Evolutionary conservation across 2,797 vertebrate species (phyloP).

Genomic region (Phaenicophaeus curvirostris): DNA sequence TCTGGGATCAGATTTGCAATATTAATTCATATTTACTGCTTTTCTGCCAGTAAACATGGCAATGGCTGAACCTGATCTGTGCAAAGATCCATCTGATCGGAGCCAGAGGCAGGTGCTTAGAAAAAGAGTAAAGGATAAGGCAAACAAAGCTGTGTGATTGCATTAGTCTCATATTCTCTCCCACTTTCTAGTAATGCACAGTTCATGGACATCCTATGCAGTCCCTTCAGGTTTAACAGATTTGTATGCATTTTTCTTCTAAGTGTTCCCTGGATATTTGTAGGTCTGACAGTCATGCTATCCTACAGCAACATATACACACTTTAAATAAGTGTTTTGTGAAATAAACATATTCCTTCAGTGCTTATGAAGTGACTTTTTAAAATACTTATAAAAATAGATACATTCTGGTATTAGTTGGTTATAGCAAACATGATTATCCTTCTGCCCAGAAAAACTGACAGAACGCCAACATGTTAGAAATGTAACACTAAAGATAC

Average conservation of each 20-base stretch:
- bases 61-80: background rate
- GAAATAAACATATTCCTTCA: background rate
- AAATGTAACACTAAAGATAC: background rate
- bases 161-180: background rate
- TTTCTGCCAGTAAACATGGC: background rate
- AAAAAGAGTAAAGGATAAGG: background rate
- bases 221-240: background rate
- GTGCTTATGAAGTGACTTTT: background rate
- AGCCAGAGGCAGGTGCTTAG: background rate
- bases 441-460: background rate
- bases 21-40: background rate
- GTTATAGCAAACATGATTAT: background rate
- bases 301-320: background rate
- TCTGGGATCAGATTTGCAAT: background rate
- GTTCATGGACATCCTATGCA: background rate
- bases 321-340: background rate
- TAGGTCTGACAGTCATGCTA: background rate
- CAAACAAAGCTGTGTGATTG: background rate
- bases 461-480: rapidly evolving
- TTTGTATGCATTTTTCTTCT: background rate
- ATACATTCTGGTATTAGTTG: background rate
- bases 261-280: background rate
- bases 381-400: background rate
- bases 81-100: background rate
- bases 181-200: background rate